Evolutionary conservation across 1,140 invertebrate species (phyloP).

Genomic region (Popillia japonica): DNA sequence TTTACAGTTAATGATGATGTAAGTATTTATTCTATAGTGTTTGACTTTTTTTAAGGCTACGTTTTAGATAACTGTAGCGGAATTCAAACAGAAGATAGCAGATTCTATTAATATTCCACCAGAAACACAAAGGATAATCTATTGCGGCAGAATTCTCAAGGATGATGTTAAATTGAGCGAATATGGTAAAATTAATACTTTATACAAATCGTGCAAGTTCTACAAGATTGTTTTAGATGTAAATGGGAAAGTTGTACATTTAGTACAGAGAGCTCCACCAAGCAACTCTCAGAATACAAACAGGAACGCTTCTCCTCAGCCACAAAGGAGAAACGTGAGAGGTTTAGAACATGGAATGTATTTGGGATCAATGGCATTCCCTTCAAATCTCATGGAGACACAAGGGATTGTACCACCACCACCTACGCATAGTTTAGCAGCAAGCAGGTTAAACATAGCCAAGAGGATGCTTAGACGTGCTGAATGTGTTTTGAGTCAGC

Average conservation of each 20-base stretch:
- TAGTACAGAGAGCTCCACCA: conserved; percentile 87
- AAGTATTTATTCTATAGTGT: conserved; percentile 59
- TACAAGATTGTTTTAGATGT: conserved; percentile 71
- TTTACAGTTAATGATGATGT: conserved; percentile 89
- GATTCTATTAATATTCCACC: conserved; percentile 78
- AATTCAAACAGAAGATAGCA: conserved; percentile 87
- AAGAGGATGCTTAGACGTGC: conserved; percentile 57
- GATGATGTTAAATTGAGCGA: conserved; percentile 90
- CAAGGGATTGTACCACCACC: conserved; percentile 60
- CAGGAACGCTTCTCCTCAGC: conserved; percentile 58
- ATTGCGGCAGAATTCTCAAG: conserved; percentile 89
- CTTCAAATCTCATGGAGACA: conserved; percentile 66
- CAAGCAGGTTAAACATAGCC: conserved; percentile 61
- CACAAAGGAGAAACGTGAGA: conserved; percentile 55
- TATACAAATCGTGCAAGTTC: not conserved
- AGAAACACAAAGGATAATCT: conserved; percentile 88
- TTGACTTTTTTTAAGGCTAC: conserved; percentile 38
- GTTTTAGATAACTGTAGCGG: conserved; percentile 81
- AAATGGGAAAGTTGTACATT: conserved; percentile 90
- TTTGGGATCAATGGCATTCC: conserved; percentile 71
- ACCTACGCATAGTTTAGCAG: conserved; percentile 60
- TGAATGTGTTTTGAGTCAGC: conserved; percentile 51
- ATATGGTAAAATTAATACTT: conserved; percentile 71
- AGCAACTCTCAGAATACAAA: conserved; percentile 57
- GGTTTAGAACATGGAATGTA: conserved; percentile 65